phyloP scores from a whole-genome alignment of 1,140 invertebrate genomes.

The Zaprionus ornatus region DNA sequence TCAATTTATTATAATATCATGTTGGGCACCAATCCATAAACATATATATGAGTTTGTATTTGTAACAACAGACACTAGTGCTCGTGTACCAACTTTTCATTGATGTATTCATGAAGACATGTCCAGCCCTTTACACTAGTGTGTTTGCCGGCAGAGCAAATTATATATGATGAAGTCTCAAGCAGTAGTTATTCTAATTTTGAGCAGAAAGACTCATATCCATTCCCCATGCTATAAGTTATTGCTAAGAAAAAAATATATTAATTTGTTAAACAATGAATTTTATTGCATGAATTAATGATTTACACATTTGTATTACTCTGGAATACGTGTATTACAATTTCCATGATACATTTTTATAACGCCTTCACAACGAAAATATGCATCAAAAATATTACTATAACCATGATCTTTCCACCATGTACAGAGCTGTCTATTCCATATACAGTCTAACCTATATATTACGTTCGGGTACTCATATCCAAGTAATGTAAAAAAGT shows the following conservation, averaged over 20 bases:
- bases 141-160: too few relatives aligned
- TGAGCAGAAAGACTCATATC: background rate
- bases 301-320: slow-evolving; percentile 56
- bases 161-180: too few relatives aligned
- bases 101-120: too few relatives aligned
- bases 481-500: slow-evolving; percentile 92
- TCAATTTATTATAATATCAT: too few relatives aligned
- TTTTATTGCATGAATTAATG: slow-evolving; percentile 27
- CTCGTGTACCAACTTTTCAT: too few relatives aligned
- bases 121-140: too few relatives aligned
- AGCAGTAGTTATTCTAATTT: background rate
- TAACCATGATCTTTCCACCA: slow-evolving; percentile 94
- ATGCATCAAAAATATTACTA: slow-evolving; percentile 89
- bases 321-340: slow-evolving; percentile 91
- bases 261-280: slow-evolving; percentile 6
- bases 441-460: slow-evolving; percentile 90
- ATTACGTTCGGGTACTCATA: slow-evolving; percentile 90
- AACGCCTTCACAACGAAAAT: slow-evolving; percentile 89
- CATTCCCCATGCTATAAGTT: background rate
- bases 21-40: too few relatives aligned
- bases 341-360: slow-evolving; percentile 93
- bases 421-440: slow-evolving; percentile 93
- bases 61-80: too few relatives aligned
- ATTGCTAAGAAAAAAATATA: background rate
- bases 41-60: too few relatives aligned